Base-by-base conservation (phyloP, 1,140 invertebrate genomes). In the Macrosteles quadrilineatus region DNA sequence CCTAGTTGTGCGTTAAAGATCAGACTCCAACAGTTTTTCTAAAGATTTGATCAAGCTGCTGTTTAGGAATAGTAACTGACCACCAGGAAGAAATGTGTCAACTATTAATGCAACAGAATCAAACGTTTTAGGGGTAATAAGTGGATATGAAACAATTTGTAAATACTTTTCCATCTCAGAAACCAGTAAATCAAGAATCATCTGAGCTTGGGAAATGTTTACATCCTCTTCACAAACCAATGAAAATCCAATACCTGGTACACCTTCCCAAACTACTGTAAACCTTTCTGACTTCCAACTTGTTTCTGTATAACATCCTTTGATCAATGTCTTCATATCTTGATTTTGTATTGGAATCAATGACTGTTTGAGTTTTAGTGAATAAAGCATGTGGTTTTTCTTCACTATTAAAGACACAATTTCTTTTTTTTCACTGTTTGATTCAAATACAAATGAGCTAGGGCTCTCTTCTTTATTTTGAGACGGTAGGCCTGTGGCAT, bases 361-460 rank as follows among this genome's bases (percentile, higher is more conserved):
- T 25, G 68, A 70, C 43, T 73, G 72, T 36, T 70, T 70, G n/a
- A 73, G n/a, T 64, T 70, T 73, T 29, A 70, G 32, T 9, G 57
- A 50, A 55, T 70, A 73, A 1, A 62, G 55, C 62, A 73, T 63
- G 25, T 71, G 53, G n/a, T 70, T 53, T 23, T 66, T 64, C 9
- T 45, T 67, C 25, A 65, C 45, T n/a, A 73, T 68, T 14, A 59
- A 59, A 27, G 59, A 14, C n/a, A 71, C 27, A 14, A 73, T 43
- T 27, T 71, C 62, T 29, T 71, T 70, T 36, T 66, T 69, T 23
- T 73, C 68, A 45, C 30, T 57, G 32, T 63, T 67, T 17, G 72
- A 67, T 21, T 73, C 68, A 67, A 67, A 73, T 17, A 73, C 19
- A 30, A 17, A 11, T 6, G 4, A n/a, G 27, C 23, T 27, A 6